Evolutionary conservation across 2,797 vertebrate species (phyloP).

Genomic region (Cirrhinus mrigala): DNA sequence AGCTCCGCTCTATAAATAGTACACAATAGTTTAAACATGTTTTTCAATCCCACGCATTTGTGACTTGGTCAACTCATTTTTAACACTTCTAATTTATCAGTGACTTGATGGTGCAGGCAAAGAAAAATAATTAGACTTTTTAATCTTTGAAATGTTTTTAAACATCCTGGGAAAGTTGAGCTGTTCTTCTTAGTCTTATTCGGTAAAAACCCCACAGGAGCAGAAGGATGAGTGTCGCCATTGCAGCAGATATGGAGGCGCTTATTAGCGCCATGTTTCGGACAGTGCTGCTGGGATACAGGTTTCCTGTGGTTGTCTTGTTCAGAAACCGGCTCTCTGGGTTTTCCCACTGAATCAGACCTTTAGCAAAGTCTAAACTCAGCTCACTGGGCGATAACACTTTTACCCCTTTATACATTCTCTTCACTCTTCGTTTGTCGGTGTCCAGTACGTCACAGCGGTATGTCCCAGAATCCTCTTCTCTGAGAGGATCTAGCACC

Average conservation of each 20-base stretch:
- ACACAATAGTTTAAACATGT: slow-evolving; percentile 34
- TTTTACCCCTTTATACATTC: slow-evolving; percentile 84
- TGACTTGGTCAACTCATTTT: slow-evolving; percentile 17
- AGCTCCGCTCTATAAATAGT: slow-evolving; percentile 38
- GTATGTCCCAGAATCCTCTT: slow-evolving; percentile 88
- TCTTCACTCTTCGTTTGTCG: slow-evolving; percentile 76
- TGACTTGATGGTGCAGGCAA: not conserved
- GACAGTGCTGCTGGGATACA: slow-evolving; percentile 13
- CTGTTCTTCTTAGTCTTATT: slow-evolving; percentile 12
- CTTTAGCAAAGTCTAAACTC: slow-evolving; percentile 78
- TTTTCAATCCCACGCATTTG: slow-evolving; percentile 5
- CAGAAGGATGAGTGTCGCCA: slow-evolving; percentile 41
- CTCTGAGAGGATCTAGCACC: slow-evolving; percentile 72
- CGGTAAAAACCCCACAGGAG: slow-evolving; percentile 28
- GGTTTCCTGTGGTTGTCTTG: slow-evolving; percentile 40
- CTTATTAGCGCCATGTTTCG: slow-evolving; percentile 54
- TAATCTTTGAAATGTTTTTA: not conserved
- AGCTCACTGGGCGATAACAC: slow-evolving; percentile 75
- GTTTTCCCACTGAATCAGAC: slow-evolving; percentile 67
- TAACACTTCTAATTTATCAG: not conserved
- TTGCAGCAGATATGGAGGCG: slow-evolving; percentile 14
- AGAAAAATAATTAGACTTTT: not conserved
- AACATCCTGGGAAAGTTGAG: slow-evolving; percentile 16
- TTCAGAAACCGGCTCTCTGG: slow-evolving; percentile 21
- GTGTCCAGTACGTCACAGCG: slow-evolving; percentile 82